phyloP scores from a whole-genome alignment of 2,113 vertebrate genomes.

The Melanerpes aurifrons region DNA sequence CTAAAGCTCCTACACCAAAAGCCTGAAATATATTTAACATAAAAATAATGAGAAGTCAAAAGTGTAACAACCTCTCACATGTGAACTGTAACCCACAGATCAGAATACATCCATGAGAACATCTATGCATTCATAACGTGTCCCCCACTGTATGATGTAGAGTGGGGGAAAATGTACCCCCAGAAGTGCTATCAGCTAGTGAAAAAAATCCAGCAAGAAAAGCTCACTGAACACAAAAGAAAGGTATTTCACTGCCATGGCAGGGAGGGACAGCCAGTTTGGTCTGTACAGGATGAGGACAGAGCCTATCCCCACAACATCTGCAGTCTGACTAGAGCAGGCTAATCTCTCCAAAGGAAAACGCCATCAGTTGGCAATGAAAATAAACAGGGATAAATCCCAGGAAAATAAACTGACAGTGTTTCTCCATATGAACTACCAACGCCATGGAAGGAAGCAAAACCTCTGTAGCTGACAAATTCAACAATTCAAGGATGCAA shows the following conservation, averaged over 20 bases:
- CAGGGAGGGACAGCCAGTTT: background rate
- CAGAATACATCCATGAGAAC: background rate
- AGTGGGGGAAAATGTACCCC: background rate
- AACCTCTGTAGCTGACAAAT: background rate
- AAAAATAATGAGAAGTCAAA: background rate
- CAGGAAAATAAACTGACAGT: background rate
- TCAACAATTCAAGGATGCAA: background rate
- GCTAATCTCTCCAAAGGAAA: background rate
- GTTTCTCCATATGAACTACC: background rate
- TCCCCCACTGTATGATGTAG: background rate
- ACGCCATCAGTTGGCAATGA: background rate
- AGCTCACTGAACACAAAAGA: background rate
- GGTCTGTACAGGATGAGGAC: background rate
- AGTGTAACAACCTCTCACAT: background rate
- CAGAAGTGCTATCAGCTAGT: background rate
- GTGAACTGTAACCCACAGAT: background rate
- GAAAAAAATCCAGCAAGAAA: background rate
- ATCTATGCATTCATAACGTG: background rate
- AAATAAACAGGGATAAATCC: background rate
- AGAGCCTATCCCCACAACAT: background rate
- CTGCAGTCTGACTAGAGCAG: background rate
- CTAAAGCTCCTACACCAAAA: constrained; percentile 93
- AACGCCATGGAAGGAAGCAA: background rate
- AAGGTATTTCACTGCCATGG: background rate
- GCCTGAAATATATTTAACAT: constrained; percentile 76